These are phyloP conservation scores for Chydorus sphaericus DNA, from an alignment of 2,888 invertebrate genomes.

Conservation along the genomic window DNA sequence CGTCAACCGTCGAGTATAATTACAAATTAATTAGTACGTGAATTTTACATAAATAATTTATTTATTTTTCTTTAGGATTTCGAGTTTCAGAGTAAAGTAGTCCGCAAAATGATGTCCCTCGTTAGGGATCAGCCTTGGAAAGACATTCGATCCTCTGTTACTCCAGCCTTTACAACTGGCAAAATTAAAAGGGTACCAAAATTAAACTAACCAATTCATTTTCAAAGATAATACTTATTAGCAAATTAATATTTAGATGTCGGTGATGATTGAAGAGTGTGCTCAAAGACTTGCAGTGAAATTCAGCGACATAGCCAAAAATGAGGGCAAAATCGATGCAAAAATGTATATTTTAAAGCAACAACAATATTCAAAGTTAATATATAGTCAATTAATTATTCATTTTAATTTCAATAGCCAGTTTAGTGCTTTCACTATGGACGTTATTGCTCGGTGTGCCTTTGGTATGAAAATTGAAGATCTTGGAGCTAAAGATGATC, in stretches of 20 bases:
- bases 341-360: background rate
- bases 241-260: too few species aligned
- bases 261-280: background rate
- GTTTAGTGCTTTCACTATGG: constrained; percentile 11
- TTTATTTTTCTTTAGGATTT: background rate
- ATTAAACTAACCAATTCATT: too few species aligned
- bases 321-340: constrained; percentile 4
- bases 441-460: constrained; percentile 11
- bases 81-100: background rate
- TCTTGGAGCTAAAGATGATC: constrained; percentile 10
- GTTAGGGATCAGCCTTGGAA: constrained; percentile 13
- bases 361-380: too few species aligned
- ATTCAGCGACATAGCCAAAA: background rate
- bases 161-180: constrained; percentile 13
- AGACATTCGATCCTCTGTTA: constrained; percentile 12
- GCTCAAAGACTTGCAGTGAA: background rate
- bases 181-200: constrained; percentile 14
- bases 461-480: constrained; percentile 8
- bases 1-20: constrained; percentile 11
- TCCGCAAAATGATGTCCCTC: constrained; percentile 11
- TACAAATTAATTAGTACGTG: background rate
- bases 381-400: too few species aligned
- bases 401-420: background rate
- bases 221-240: too few species aligned
- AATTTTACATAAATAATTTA: background rate